Evolutionary conservation across 2,888 invertebrate species (phyloP).

Genomic region (Thelaira solivaga): DNA sequence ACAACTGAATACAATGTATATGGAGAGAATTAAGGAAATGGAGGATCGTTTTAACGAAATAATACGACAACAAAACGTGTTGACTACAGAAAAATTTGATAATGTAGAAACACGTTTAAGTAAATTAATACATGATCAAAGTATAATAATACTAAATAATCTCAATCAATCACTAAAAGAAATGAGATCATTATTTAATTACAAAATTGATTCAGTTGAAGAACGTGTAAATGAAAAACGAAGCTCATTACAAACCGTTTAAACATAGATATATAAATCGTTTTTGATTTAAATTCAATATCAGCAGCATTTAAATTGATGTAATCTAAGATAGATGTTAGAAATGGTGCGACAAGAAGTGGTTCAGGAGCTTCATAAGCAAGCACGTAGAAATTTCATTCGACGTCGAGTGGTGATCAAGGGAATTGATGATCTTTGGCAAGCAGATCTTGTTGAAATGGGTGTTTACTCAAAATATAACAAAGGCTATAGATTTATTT

Average conservation of each 20-base stretch:
- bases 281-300: constrained; percentile 3
- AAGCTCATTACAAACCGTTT: background rate
- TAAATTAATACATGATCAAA: background rate
- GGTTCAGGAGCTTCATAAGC: constrained; percentile 6
- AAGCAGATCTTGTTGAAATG: background rate
- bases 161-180: too few species aligned
- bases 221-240: too few species aligned
- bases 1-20: background rate
- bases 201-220: too few species aligned
- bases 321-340: background rate
- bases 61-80: too few species aligned
- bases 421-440: too few species aligned
- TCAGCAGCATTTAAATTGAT: background rate
- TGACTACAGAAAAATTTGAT: background rate
- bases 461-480: background rate
- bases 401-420: background rate
- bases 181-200: too few species aligned
- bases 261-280: constrained; percentile 3
- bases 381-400: background rate
- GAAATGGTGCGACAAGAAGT: constrained; percentile 7
- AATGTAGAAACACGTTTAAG: background rate
- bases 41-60: too few species aligned
- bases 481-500: background rate
- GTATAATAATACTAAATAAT: background rate
- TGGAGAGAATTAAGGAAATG: background rate